Evolutionary conservation across 1,140 invertebrate genomes (phyloP).

Genomic region (Oncopodura yosiiana): DNA sequence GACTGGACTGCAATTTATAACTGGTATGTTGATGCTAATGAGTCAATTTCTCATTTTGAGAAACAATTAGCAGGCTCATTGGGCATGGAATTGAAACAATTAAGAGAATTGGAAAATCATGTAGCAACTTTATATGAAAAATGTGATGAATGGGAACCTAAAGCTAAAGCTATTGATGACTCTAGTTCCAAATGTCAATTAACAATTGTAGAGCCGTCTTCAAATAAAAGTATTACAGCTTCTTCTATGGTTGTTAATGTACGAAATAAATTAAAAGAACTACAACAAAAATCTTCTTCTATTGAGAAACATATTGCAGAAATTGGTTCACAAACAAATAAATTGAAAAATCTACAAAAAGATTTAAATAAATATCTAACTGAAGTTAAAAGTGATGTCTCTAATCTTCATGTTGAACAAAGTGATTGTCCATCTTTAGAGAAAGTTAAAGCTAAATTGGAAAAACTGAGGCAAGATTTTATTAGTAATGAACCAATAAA

Average conservation of each 20-base stretch:
- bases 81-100: constrained; percentile 12
- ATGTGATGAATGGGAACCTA: constrained; percentile 56
- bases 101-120: constrained; percentile 36
- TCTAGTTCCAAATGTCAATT: constrained; percentile 46
- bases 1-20: constrained; percentile 72
- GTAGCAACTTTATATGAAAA: constrained; percentile 54
- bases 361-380: constrained; percentile 17
- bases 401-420: constrained; percentile 31
- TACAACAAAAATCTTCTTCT: constrained; percentile 62
- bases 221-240: constrained; percentile 56
- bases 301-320: constrained; percentile 29
- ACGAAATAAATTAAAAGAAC: constrained; percentile 54
- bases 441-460: constrained; percentile 44
- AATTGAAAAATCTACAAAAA: constrained; percentile 21
- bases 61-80: constrained; percentile 45
- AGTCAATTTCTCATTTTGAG: constrained; percentile 49
- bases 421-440: constrained; percentile 47
- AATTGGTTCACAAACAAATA: constrained; percentile 37
- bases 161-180: constrained; percentile 56
- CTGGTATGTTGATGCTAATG: constrained; percentile 69
- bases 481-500: constrained; percentile 45
- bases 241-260: constrained; percentile 57
- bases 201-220: constrained; percentile 55
- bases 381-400: constrained; percentile 15
- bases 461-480: constrained; percentile 42